Evolutionary conservation across 2,797 vertebrate species (phyloP).

Genomic region (Hoplostethus mediterraneus): DNA sequence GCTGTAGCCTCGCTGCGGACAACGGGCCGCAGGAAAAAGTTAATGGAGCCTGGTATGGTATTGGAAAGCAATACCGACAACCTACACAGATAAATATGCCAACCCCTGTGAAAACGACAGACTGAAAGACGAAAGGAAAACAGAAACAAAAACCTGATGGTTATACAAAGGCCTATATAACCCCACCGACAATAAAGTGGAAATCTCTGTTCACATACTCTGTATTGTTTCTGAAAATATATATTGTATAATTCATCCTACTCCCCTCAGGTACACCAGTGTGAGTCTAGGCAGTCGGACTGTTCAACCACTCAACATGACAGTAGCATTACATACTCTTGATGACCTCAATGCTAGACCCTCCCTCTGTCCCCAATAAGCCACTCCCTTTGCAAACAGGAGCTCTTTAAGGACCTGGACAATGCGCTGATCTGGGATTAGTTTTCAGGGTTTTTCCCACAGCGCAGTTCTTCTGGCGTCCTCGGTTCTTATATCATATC

Average conservation of each 20-base stretch:
- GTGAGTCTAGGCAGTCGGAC: conserved; percentile 51
- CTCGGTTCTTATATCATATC: conserved; percentile 4
- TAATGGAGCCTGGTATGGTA: conserved; percentile 60
- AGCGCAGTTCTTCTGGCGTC: conserved; percentile 26
- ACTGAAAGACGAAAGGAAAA: conserved; percentile 53
- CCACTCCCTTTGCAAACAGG: conserved; percentile 42
- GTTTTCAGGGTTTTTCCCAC: conserved; percentile 47
- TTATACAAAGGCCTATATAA: conserved; percentile 81
- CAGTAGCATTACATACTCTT: conserved; percentile 33
- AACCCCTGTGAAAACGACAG: conserved; percentile 50
- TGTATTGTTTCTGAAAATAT: conserved; percentile 81
- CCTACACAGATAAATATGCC: conserved; percentile 64
- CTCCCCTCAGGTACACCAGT: conserved; percentile 46
- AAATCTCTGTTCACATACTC: conserved; percentile 76
- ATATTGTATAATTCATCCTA: conserved; percentile 72
- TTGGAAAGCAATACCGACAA: conserved; percentile 62
- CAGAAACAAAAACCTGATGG: conserved; percentile 69
- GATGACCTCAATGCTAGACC: conserved; percentile 41
- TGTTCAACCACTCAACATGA: conserved; percentile 58
- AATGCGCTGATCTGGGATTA: conserved; percentile 46
- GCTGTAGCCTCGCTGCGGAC: conserved; percentile 28
- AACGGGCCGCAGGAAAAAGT: conserved; percentile 62
- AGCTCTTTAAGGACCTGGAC: conserved; percentile 35
- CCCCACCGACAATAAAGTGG: conserved; percentile 70
- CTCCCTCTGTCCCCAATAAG: conserved; percentile 33